A percentile compares a stretch with the other conserved stretches of the same genome.
These are phyloP conservation scores for Tympanoctomys barrerae DNA, from an alignment of 2,797 vertebrate genomes.

Conservation along the genomic window DNA sequence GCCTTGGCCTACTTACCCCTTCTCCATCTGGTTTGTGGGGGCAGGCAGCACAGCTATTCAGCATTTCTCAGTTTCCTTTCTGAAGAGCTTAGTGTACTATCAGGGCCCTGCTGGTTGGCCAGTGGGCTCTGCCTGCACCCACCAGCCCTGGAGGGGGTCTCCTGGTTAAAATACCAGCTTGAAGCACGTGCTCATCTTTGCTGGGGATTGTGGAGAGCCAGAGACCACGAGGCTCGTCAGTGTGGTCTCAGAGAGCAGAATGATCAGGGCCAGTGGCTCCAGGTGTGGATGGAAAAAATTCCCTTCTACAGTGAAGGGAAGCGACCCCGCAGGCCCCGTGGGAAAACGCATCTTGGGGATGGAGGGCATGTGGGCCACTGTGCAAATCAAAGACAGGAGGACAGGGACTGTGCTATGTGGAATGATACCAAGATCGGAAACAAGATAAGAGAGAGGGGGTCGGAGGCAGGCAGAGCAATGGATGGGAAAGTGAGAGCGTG, in stretches of 20 bases:
- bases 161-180: constrained; percentile 72
- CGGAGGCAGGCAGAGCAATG: background rate
- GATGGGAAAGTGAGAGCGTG: background rate
- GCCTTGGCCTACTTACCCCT: background rate
- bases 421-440: background rate
- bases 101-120: background rate
- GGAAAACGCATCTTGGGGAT: constrained; percentile 60
- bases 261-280: constrained; percentile 74
- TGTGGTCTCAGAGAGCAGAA: constrained; percentile 69
- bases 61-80: constrained; percentile 4
- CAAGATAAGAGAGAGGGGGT: background rate
- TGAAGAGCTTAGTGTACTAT: background rate
- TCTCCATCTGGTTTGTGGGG: constrained; percentile 4
- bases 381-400: constrained; percentile 70
- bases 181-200: constrained; percentile 55
- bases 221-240: constrained; percentile 59
- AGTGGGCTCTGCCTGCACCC: background rate
- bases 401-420: background rate
- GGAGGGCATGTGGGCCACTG: background rate
- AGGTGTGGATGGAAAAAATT: constrained; percentile 77
- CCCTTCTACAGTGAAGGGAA: constrained; percentile 76
- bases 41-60: background rate
- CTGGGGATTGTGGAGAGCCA: constrained; percentile 66
- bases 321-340: constrained; percentile 47
- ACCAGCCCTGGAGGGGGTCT: background rate